phyloP scores from a whole-genome alignment of 2,888 invertebrate genomes.

The Sesia bembeciformis region DNA sequence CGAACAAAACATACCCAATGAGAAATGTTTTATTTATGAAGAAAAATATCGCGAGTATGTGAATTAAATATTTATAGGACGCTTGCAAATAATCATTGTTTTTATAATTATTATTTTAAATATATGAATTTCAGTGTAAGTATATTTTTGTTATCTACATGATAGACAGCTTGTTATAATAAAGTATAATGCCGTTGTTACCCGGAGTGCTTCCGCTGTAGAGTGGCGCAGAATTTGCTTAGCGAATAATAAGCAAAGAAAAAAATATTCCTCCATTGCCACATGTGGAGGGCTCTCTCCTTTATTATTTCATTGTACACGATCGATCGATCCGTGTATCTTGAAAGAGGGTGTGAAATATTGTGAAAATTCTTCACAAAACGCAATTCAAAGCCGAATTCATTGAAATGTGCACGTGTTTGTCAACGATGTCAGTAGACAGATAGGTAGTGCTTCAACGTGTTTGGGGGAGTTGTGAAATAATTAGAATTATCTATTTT shows the following conservation, averaged over 20 bases:
- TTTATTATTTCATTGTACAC: constrained; percentile 17
- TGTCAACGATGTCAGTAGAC: background rate
- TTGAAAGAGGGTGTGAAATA: constrained; percentile 7
- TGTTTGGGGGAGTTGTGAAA: background rate
- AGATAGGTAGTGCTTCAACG: background rate
- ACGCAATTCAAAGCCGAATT: constrained; percentile 3
- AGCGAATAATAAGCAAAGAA: constrained; percentile 14
- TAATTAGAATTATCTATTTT: too few relatives aligned
- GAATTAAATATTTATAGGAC: too few relatives aligned
- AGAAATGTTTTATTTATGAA: too few relatives aligned
- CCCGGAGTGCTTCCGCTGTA: constrained; percentile 4
- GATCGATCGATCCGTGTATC: constrained; percentile 6
- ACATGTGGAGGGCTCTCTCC: constrained; percentile 6
- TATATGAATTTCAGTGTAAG: too few relatives aligned
- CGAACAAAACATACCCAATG: too few relatives aligned
- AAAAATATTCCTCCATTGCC: constrained; percentile 11
- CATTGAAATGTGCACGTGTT: background rate
- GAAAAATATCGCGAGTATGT: too few relatives aligned
- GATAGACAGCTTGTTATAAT: too few relatives aligned
- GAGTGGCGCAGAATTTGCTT: constrained; percentile 8
- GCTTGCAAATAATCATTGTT: too few relatives aligned
- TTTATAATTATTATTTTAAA: too few relatives aligned
- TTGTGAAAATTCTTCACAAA: constrained; percentile 7
- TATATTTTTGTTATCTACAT: too few relatives aligned
- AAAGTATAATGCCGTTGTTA: background rate